Evolutionary conservation across 2,797 vertebrate species (phyloP).

Genomic region (Galago senegalensis): DNA sequence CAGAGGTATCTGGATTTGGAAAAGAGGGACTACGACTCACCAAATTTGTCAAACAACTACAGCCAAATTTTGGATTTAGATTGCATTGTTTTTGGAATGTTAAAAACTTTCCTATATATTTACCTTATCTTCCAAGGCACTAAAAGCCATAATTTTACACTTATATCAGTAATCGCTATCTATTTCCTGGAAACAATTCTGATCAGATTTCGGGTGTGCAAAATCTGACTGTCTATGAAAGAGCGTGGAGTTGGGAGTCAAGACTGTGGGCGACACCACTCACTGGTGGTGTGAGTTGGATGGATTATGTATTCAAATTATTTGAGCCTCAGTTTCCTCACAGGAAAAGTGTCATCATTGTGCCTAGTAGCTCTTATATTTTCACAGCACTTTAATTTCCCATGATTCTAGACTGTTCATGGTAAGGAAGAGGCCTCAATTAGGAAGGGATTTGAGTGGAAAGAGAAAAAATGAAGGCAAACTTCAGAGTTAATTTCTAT

Average conservation of each 20-base stretch:
- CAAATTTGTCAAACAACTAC: background rate
- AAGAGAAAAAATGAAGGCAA: background rate
- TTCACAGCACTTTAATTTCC: background rate
- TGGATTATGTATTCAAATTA: background rate
- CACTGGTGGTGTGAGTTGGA: background rate
- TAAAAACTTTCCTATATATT: background rate
- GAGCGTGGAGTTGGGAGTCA: background rate
- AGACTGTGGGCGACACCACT: rapidly evolving
- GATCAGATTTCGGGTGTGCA: background rate
- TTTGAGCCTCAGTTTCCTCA: background rate
- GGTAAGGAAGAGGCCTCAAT: background rate
- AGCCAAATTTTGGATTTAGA: background rate
- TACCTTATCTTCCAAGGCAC: background rate
- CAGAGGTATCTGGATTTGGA: background rate
- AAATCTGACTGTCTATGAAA: background rate
- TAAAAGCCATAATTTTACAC: background rate
- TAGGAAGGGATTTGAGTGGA: background rate
- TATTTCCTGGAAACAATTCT: background rate
- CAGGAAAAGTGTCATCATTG: background rate
- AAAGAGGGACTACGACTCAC: background rate
- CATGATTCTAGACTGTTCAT: background rate
- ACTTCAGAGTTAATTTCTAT: background rate
- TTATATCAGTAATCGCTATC: background rate
- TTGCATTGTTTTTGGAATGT: background rate
- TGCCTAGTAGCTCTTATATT: background rate